Evolutionary conservation across 2,113 vertebrate species (phyloP).

Genomic region (Clarias gariepinus): DNA sequence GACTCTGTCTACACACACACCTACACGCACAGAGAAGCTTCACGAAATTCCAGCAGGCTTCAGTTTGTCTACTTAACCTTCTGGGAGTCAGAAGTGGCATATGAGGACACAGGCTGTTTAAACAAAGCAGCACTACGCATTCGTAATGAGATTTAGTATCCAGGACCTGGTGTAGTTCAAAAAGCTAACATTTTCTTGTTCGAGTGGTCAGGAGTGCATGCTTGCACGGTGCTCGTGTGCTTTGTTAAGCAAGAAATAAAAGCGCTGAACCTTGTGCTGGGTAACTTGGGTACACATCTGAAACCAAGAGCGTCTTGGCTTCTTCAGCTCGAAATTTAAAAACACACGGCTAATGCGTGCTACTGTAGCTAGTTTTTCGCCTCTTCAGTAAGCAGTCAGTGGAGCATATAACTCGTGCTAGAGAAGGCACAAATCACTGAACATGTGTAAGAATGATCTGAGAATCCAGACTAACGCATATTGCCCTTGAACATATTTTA

Average conservation of each 20-base stretch:
- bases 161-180: slow-evolving; percentile 37
- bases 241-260: slow-evolving; percentile 42
- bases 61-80: slow-evolving; percentile 53
- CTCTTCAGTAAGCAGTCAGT: slow-evolving; percentile 28
- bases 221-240: slow-evolving; percentile 26
- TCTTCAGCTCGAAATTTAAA: slow-evolving; percentile 13
- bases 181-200: slow-evolving; percentile 30
- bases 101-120: slow-evolving; percentile 30
- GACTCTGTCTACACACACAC: slow-evolving; percentile 2
- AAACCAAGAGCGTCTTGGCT: not conserved
- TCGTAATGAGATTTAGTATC: slow-evolving; percentile 39
- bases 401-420: not conserved
- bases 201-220: slow-evolving; percentile 12
- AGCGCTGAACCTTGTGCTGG: slow-evolving; percentile 12
- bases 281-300: not conserved
- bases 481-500: no score
- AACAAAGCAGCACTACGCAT: slow-evolving; percentile 41
- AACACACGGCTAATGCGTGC: slow-evolving; percentile 14
- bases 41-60: slow-evolving; percentile 36
- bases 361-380: slow-evolving; percentile 36
- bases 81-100: slow-evolving; percentile 35
- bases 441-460: slow-evolving; percentile 15
- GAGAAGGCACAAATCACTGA: slow-evolving; percentile 7
- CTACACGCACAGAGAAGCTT: not conserved
- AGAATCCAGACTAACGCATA: not conserved